Evolutionary conservation across 2,113 vertebrate genomes (phyloP).

Genomic region (Cynopterus brachyotis): DNA sequence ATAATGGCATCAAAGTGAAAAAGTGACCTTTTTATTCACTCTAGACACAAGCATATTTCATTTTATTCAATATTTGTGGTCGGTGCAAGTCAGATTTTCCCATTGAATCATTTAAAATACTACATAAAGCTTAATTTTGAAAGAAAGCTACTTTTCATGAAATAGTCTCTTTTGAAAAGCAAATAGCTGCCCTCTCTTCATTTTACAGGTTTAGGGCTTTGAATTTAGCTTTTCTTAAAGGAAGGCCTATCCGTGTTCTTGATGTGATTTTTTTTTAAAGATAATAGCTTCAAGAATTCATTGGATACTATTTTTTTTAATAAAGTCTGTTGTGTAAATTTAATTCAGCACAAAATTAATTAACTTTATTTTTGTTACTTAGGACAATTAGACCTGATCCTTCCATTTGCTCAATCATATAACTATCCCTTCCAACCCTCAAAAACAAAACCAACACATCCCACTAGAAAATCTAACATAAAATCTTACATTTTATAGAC

Average conservation of each 20-base stretch:
- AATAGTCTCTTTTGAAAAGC: constrained; percentile 52
- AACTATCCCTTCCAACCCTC: neutral
- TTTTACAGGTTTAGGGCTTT: constrained; percentile 16
- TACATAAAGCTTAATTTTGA: constrained; percentile 17
- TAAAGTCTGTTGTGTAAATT: constrained; percentile 26
- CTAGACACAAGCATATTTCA: constrained; percentile 39
- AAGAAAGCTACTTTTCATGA: constrained; percentile 20
- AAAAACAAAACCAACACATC: neutral
- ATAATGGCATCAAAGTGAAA: constrained; percentile 23
- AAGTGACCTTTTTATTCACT: constrained; percentile 31
- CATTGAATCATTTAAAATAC: constrained; percentile 33
- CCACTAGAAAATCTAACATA: neutral
- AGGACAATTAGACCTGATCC: neutral
- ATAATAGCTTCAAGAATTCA: neutral
- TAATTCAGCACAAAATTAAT: constrained; percentile 41
- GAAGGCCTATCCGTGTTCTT: neutral
- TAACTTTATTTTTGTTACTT: constrained; percentile 23
- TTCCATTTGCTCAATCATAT: neutral
- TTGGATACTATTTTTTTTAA: neutral
- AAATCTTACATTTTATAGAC: neutral
- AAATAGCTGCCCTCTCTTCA: neutral
- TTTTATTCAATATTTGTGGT: constrained; percentile 52
- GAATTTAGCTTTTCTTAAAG: constrained; percentile 44
- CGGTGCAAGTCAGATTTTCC: constrained; percentile 45
- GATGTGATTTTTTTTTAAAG: neutral